Base-by-base conservation (phyloP, 2,113 vertebrate species). In the Hepsetus odoe region DNA sequence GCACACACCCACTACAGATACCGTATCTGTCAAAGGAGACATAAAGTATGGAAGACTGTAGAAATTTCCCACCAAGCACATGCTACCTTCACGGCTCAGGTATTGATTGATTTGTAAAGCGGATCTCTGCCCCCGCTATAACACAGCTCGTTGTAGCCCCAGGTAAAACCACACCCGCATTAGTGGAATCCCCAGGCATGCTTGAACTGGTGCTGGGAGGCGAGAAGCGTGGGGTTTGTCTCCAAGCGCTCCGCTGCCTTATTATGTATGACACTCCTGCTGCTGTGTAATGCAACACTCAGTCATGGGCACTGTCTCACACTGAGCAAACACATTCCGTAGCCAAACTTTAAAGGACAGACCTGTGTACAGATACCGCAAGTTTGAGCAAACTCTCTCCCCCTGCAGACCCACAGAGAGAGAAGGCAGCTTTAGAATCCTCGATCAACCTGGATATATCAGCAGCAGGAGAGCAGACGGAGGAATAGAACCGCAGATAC, bases 241-340 rank as follows among this genome's bases (percentile, higher is more conserved):
- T 74, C 74, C 12, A 64, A 73, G 56, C 44, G 16, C 56, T 46
- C 46, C 30, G 20, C 64, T 56, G 65, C 71, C 76, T 79, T 74
- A 82, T 77, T 77, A 77, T 82, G 72, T 74, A 69, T 79, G 56
- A 82, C 80, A 78, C 66, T 64, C 76, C 56, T 28, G 69, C 62
- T 70, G 76, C 80, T 82, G 42, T 28, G 70, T 73, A 74, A 77
- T 68, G 76, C 58, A 74, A 82, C 76, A 78, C 64, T 82, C 75
- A 77, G 58, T 82, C 75, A 74, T 55, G 68, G 75, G 65, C 35
- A 53, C 65, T 55, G 65, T 9, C 51, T 69, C 65, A 20, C 24
- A 74, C 42, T 69, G 32, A 40, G 56, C 76, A 82, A 78, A 76
- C 74, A 82, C 77, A 79, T 82, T 82, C 76, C 55, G 68, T 55